Percentiles rank a stretch among this genome's conserved stretches.
phyloP scores from a whole-genome alignment of 1,140 invertebrate species.

The Sitophilus oryzae region DNA sequence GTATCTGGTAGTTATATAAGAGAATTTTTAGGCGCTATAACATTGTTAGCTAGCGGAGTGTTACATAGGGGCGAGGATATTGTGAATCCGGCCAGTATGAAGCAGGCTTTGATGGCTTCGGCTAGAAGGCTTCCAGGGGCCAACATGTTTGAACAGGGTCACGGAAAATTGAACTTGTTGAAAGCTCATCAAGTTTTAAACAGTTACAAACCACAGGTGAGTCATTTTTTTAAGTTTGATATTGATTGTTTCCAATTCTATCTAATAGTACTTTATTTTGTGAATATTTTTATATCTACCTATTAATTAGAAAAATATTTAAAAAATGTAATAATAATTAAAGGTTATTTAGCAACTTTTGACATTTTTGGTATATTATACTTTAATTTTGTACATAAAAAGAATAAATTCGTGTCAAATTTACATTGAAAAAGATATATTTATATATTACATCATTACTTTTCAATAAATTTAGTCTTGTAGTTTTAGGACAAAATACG shows the following conservation, averaged over 20 bases:
- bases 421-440: no score
- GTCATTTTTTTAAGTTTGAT: conserved; percentile 16
- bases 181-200: conserved; percentile 76
- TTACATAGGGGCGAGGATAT: conserved; percentile 50
- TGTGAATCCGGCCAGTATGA: conserved; percentile 90
- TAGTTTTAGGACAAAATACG: no score
- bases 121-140: conserved; percentile 76
- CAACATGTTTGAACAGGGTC: conserved; percentile 96
- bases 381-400: no score
- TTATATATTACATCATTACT: no score
- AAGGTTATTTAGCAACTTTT: not conserved
- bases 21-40: conserved; percentile 71
- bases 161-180: conserved; percentile 86
- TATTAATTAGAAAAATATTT: no score
- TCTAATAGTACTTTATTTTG: no score
- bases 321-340: no score
- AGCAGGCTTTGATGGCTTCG: conserved; percentile 87
- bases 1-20: no score
- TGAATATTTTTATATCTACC: no score
- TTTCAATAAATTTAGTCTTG: no score
- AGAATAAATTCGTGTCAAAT: no score
- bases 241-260: not conserved
- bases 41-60: conserved; percentile 73
- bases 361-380: not conserved
- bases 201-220: conserved; percentile 78